Base-by-base conservation (phyloP, 92 coral and sea anemone genomes). In the Nematostella vectensis region DNA sequence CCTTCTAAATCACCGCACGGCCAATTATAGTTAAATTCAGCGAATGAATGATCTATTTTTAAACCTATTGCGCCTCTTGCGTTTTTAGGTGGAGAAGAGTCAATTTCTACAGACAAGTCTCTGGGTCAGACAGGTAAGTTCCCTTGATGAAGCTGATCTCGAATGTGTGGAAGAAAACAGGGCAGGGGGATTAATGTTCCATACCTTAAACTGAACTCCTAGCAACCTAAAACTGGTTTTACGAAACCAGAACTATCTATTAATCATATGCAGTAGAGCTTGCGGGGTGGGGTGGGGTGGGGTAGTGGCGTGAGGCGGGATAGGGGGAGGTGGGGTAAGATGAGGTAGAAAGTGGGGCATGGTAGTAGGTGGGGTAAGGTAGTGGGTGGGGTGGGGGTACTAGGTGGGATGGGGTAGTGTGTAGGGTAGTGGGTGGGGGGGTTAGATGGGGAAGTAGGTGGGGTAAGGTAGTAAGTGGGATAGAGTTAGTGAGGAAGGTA, bases 51-150 rank as follows among this genome's bases (percentile, higher is more conserved):
- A n/a, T n/a, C n/a, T n/a, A n/a, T 19, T 4, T 45, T 19, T 6
- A 4, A 6, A 45, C 4, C 59, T 22, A 25, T 19, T 22, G 42
- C 20, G 29, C 23, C 38, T 21, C 0, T 36, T 67, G 4, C 12
- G 17, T 31, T 53, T 70, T 38, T 65, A 85, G 94, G 71, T 74
- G 15, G 94, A 80, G 53, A 85, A 85, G 65, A 82, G 77, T 47
- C 94, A 85, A 60, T 57, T 79, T 24, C 50, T 85, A 40, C 78
- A 74, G 50, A 74, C 78, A 38, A 85, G 83, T 40, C 55, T 85
- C 3, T 85, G 94, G 94, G 62, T 85, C n/a, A 59, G 94, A 38
- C 94, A 85, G 88, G 94, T 85, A 47, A 6, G 22, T 17, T 38
- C 29, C 17, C 0, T 0, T 58, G 13, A 30, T 2, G 6, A 10